Evolutionary conservation across 2,888 invertebrate species (phyloP), one percentile per base, ranked within the genome.

Genomic region (Stenurella melanura): DNA sequence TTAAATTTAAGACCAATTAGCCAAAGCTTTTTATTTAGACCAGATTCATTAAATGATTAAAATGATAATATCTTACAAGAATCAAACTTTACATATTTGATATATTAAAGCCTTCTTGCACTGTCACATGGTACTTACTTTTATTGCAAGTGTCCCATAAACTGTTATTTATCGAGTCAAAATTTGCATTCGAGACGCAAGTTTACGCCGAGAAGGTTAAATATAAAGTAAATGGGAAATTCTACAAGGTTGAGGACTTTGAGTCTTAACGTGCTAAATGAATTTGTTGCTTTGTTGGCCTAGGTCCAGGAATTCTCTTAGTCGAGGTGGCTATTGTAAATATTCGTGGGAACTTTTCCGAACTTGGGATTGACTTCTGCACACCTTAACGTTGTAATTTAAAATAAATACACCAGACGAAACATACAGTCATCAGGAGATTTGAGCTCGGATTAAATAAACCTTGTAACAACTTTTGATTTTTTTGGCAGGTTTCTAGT

Each of bases 201-300:
- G 18, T 18, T 58, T 58, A 18, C 58, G 5, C 15, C 12, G 30
- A 61, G 61, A 61, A 61, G 61, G 61, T 61, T 61, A 61, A 61
- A 61, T 61, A 19, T 61, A 26, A 57, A 61, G 61, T 61, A 61
- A 61, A 61, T 26, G 61, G 61, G 61, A 61, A 61, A 21, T 61
- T 61, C 61, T 61, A 26, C 61, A 61, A 61, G 61, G 61, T 61
- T 26, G 61, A 26, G 26, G 30, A 26, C 61, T 26, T 26, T 12
- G 4, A 15, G 42, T 42, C 42, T 1, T 42, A 42, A 42, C 15
- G 42, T 42, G 12, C 12, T 42, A 42, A 42, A 15, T 42, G 10
- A 42, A 42, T 42, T 15, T 42, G 42, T 42, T 42, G 42, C 42
- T 42, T 15, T 42, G 42, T 42, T 42, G 42, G 12, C 42, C 42